Conservation (phyloP, 2,888 invertebrate species). For the Lamellibrachia satsuma region DNA sequence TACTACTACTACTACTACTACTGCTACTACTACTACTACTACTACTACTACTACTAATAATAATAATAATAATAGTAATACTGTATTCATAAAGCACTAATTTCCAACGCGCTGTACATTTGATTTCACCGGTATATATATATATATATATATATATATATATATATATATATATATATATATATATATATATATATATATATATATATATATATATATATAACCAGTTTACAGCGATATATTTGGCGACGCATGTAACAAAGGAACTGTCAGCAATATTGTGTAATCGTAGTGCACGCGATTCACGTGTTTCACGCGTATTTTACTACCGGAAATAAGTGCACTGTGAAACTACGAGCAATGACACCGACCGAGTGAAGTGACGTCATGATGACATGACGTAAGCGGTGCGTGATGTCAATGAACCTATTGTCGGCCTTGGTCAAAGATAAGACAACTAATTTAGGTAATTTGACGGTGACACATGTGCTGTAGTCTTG, state of each 20-base stretch:
- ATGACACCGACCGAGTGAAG: not conserved
- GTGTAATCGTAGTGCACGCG: not conserved
- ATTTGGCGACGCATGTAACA: not conserved
- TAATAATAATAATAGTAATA: too few species aligned
- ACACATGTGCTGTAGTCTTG: not conserved
- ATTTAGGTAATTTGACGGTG: not conserved
- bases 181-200: conserved; percentile 25
- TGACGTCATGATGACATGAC: not conserved
- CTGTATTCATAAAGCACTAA: too few species aligned
- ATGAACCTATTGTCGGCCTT: not conserved
- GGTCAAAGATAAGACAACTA: not conserved
- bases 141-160: not conserved
- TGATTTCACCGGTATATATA: conserved; percentile 69
- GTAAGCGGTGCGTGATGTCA: not conserved
- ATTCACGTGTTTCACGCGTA: not conserved
- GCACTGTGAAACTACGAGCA: not conserved
- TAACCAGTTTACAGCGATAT: not conserved
- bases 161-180: conserved; percentile 26
- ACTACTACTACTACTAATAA: conserved; percentile 21
- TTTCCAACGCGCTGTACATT: too few species aligned
- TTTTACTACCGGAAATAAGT: not conserved
- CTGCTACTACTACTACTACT: conserved; percentile 26
- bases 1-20: conserved; percentile 6
- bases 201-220: conserved; percentile 23
- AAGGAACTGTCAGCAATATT: not conserved